These are phyloP conservation scores for Poeciliopsis turneri DNA, from an alignment of 2,797 vertebrate species.

Conservation along the genomic window DNA sequence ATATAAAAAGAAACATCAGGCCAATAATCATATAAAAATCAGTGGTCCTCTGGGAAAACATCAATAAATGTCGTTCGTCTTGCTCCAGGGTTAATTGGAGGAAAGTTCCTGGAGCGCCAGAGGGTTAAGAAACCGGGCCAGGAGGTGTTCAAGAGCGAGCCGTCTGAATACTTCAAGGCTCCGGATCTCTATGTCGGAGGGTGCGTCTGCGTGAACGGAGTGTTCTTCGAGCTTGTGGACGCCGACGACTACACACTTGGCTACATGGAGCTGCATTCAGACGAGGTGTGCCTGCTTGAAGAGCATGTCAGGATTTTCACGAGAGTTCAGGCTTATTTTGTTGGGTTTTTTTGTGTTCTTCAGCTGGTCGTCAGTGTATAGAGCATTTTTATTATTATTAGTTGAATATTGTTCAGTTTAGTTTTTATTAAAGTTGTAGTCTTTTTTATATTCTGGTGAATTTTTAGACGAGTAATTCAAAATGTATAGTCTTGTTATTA, in stretches of 20 bases:
- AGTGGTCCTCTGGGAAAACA: background rate
- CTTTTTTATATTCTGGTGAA: too few species aligned
- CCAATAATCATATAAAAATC: background rate
- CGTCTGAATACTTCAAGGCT: slow-evolving; percentile 83
- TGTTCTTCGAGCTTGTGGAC: slow-evolving; percentile 83
- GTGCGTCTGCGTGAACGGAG: slow-evolving; percentile 82
- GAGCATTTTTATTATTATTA: too few species aligned
- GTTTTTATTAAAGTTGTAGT: too few species aligned
- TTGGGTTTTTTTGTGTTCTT: too few species aligned
- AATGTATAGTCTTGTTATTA: too few species aligned
- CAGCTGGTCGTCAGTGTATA: too few species aligned
- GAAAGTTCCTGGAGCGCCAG: slow-evolving; percentile 87
- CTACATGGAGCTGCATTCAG: slow-evolving; percentile 89
- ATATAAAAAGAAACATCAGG: background rate
- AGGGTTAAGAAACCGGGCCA: slow-evolving; percentile 90
- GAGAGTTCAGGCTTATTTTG: too few species aligned
- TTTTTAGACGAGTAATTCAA: too few species aligned
- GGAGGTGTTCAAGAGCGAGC: slow-evolving; percentile 87
- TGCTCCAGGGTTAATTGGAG: slow-evolving; percentile 82
- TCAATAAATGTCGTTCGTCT: slow-evolving; percentile 1
- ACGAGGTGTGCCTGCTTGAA: slow-evolving; percentile 79
- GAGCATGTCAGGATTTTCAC: background rate
- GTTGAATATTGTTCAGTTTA: too few species aligned
- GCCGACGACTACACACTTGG: slow-evolving; percentile 90
- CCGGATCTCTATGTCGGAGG: slow-evolving; percentile 89